Evolutionary conservation across 2,888 invertebrate species (phyloP), one percentile per base, ranked within the genome.

Genomic region (Trachelus iudaicus): DNA sequence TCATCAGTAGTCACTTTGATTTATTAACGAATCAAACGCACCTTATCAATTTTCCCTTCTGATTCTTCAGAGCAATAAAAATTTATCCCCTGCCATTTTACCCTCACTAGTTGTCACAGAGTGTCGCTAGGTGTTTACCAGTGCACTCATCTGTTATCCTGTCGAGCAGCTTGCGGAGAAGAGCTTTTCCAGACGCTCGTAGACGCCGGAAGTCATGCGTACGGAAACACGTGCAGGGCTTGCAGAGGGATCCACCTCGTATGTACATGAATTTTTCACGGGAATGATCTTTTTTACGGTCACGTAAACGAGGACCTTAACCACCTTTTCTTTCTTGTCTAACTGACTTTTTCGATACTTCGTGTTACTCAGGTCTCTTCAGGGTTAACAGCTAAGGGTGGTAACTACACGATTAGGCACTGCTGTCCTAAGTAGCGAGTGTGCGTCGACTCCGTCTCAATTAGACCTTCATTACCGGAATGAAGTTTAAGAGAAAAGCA

Each of bases 381-480:
- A 56, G 56, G 56, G 56, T 56, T 56, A 15, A 56, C 23, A 23
- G 56, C 56, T 56, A 23, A 9, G 56, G 23, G 56, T 15, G 9
- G 56, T 56, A 56, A 56, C 56, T 56, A 56, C 23, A 56, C 23
- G 56, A 56, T 23, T 56, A 56, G 23, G 56, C 56, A 56, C 56
- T 9, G 9, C 23, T 15, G 56, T 23, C 56, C 56, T 71, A 12
- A 71, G 71, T 71, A 71, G 33, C 71, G 71, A 33, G 76, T 73
- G 76, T 76, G 73, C 68, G 11, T 31, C 31, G 68, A 73, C 68
- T 77, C 69, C 40, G 71, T 77, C 73, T 77, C 76, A 77, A 68
- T 77, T 73, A 74, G 73, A 56, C 73, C 73, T 77, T 73, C 40
- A 73, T 77, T 73, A 73, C 40, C 23, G 31, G 76, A 77, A 73